Base-by-base conservation (phyloP, 2,888 invertebrate genomes). In the Troglohyphantes excavatus region DNA sequence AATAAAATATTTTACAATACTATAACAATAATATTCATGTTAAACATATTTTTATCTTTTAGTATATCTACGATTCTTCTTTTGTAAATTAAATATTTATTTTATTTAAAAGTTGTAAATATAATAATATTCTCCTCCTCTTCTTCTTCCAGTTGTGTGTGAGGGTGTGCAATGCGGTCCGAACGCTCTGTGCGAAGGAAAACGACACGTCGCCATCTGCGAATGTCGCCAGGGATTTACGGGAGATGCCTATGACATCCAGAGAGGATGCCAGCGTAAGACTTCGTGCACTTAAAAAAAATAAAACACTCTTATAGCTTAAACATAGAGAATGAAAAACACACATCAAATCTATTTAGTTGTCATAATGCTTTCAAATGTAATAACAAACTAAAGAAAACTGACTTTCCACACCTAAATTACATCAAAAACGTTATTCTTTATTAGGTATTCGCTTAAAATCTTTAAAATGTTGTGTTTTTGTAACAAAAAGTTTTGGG, bases 141-240 rank as follows among this genome's bases (percentile, higher is more conserved):
- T 63, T 75, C 33, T 61, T 73, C 23, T 39, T 33, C 7, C 59
- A 90, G 90, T 90, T 33, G 90, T 90, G 11, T 91, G 91, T 61
- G 78, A 84, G 9, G 87, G 90, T n/a, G 84, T 79, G 5, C 86
- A 84, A 0, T 98, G 98, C 92, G 96, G 97, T 65, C 95, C 96
- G 72, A 96, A 97, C 93, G 97, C 98, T 94, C 93, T 95, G 13
- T 98, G 98, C 93, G 95, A 95, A 92, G 94, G 96, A 46, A 95
- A 96, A 92, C 92, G 93, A 0, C 96, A 95, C 21, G 95, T 95
- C 92, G 96, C 97, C 0, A 95, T 95, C 7, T 98, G 98, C 93
- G 95, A 96, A 83, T 98, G 98, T 93, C 95, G 95, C 27, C 95
- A 96, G 75, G 96, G 96, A 92, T 97, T 95, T 92, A 95, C 96